phyloP scores from a whole-genome alignment of 2,797 vertebrate genomes.

The Malacoraja senta region DNA sequence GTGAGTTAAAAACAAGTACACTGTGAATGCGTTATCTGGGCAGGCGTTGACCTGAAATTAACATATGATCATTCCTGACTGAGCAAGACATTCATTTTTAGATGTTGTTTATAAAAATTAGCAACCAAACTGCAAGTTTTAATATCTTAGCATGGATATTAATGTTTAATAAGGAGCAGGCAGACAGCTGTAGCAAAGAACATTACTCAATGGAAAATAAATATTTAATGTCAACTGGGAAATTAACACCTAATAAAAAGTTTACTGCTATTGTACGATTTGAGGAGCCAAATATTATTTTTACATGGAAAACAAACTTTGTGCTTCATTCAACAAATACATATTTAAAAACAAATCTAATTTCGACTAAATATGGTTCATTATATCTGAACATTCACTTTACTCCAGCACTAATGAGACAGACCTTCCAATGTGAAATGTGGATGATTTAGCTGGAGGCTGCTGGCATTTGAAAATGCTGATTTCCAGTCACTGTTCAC shows the following conservation, averaged over 20 bases:
- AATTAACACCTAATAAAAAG: neutral
- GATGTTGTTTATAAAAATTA: neutral
- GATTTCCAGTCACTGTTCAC: neutral
- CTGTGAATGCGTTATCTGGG: neutral
- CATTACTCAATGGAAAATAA: neutral
- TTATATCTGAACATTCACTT: neutral
- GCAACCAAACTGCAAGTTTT: neutral
- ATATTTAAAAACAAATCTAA: neutral
- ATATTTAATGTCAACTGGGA: slow-evolving; percentile 9
- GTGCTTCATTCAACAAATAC: neutral
- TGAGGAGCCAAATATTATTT: neutral
- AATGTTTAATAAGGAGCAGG: neutral
- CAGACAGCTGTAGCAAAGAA: slow-evolving; percentile 13
- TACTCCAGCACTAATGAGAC: neutral
- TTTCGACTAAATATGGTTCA: neutral
- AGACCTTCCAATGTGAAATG: neutral
- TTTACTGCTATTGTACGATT: neutral
- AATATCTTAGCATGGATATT: slow-evolving; percentile 23
- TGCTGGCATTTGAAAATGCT: neutral
- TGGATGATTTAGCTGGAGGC: neutral
- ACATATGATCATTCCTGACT: neutral
- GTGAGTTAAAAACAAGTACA: neutral
- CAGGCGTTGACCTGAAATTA: neutral
- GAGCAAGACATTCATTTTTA: neutral
- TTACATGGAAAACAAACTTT: neutral